A percentile compares a stretch with the other conserved stretches of the same genome.
Evolutionary conservation across 2,888 invertebrate species (phyloP).

Genomic region (Thelaira solivaga): DNA sequence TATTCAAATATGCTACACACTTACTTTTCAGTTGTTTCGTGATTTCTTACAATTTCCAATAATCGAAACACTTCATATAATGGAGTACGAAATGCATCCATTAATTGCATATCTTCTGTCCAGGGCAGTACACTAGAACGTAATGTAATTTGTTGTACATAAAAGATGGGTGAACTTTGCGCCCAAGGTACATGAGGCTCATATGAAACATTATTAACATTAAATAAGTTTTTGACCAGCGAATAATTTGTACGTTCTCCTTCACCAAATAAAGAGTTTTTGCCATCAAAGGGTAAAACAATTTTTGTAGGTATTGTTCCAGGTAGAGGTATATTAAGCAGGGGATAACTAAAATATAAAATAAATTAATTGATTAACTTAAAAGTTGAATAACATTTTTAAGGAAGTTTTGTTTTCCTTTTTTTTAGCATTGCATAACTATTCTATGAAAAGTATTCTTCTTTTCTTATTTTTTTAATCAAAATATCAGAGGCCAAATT

Average conservation of each 20-base stretch:
- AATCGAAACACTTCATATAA: constrained; percentile 92
- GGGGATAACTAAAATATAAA: constrained; percentile 83
- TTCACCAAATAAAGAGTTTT: constrained; percentile 70
- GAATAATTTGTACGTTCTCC: constrained; percentile 65
- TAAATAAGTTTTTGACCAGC: constrained; percentile 67
- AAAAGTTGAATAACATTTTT: not conserved
- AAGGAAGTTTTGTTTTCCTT: too few relatives aligned
- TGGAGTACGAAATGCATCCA: constrained; percentile 95
- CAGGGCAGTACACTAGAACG: constrained; percentile 91
- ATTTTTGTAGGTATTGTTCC: constrained; percentile 90
- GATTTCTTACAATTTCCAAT: constrained; percentile 90
- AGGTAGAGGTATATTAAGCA: constrained; percentile 91
- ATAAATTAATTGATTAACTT: not conserved
- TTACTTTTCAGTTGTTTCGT: constrained; percentile 77
- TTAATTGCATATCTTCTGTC: constrained; percentile 87
- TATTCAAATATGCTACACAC: too few relatives aligned
- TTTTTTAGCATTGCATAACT: too few relatives aligned
- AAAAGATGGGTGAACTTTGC: constrained; percentile 81
- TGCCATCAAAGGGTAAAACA: constrained; percentile 79
- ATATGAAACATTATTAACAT: constrained; percentile 65
- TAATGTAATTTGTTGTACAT: constrained; percentile 87
- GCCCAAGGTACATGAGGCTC: constrained; percentile 80
- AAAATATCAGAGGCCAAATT: too few relatives aligned
- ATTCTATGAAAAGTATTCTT: too few relatives aligned
- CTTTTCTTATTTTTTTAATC: too few relatives aligned